Evolutionary conservation across 2,113 vertebrate genomes (phyloP).

Genomic region (Hydropotes inermis): DNA sequence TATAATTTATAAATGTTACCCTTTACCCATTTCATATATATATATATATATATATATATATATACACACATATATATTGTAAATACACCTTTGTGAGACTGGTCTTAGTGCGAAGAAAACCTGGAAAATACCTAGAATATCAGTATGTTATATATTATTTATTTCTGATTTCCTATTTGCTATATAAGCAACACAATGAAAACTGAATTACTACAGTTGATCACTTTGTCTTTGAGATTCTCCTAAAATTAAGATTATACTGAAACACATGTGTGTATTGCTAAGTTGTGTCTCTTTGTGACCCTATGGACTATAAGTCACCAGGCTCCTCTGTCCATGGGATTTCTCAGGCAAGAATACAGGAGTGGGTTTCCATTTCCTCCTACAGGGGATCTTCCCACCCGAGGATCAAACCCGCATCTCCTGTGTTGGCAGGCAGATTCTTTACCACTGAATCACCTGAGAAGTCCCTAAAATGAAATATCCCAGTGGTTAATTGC

Average conservation of each 20-base stretch:
- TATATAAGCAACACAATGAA: neutral
- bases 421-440: neutral
- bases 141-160: neutral
- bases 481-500: neutral
- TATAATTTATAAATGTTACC: neutral
- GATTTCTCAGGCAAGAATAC: neutral
- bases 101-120: neutral
- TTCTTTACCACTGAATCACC: neutral
- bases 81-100: neutral
- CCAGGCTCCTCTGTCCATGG: neutral
- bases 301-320: neutral
- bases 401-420: fast-evolving
- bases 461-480: neutral
- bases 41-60: no score
- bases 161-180: neutral
- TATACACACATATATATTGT: neutral
- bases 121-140: neutral
- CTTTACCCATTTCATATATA: neutral
- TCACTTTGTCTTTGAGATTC: neutral
- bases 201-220: neutral
- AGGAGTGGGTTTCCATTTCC: neutral
- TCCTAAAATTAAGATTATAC: neutral
- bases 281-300: neutral
- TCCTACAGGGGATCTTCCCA: neutral
- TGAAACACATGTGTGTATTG: neutral